A percentile compares a stretch with the other conserved stretches of the same genome.
phyloP scores from a whole-genome alignment of 1,140 invertebrate genomes.

The Lepidurus couesii region DNA sequence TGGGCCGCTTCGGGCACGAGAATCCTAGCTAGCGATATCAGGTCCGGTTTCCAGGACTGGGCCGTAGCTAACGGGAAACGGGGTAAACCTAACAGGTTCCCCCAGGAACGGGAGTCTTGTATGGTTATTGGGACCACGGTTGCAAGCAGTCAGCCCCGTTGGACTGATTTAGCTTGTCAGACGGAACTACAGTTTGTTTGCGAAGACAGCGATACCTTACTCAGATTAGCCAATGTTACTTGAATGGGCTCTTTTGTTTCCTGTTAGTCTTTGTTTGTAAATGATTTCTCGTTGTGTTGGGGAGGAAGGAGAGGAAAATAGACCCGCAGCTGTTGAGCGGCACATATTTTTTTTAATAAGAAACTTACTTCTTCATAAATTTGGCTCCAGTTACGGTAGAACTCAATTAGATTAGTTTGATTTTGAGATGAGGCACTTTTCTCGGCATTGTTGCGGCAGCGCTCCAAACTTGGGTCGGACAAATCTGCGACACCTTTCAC shows the following conservation, averaged over 20 bases:
- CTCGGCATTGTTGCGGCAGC: constrained; percentile 23
- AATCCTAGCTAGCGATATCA: not conserved
- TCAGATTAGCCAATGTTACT: not conserved
- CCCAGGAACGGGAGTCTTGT: not conserved
- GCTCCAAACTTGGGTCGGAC: not conserved
- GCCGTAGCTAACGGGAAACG: not conserved
- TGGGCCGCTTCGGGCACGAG: not conserved
- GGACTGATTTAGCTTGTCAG: not conserved
- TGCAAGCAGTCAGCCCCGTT: not conserved
- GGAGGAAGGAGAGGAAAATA: not conserved
- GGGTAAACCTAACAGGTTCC: not conserved
- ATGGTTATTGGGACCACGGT: not conserved
- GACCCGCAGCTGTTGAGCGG: not conserved
- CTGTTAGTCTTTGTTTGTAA: not conserved
- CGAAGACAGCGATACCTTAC: constrained; percentile 1
- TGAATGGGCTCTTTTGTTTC: not conserved
- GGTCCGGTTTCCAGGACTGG: not conserved
- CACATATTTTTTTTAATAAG: not conserved
- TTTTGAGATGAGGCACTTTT: constrained; percentile 24
- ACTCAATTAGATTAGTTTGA: constrained; percentile 21
- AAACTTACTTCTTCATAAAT: constrained; percentile 32
- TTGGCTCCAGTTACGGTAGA: constrained; percentile 26
- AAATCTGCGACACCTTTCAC: not conserved
- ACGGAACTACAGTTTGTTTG: constrained; percentile 16
- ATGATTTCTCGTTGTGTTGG: not conserved